Evolutionary conservation across 23 tunicate species (phyloP), one percentile per base, ranked within the genome.

Genomic region (Styela plicata): DNA sequence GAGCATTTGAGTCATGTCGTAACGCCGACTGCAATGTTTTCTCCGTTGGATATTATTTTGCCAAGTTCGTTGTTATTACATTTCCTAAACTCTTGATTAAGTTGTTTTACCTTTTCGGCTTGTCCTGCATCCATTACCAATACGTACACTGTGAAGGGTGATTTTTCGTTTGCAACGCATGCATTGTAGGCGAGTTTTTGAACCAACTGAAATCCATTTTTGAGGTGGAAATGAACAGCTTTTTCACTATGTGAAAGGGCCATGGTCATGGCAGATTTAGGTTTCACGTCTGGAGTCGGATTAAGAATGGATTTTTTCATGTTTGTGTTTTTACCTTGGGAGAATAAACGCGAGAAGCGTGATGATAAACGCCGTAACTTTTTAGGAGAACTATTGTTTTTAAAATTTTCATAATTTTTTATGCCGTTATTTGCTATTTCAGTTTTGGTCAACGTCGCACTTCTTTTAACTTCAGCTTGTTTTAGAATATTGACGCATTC

Each of bases 181-280:
- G 7, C 13, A 44, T 44, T 44, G 13, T 44, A 44, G 13, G 13
- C 57, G 10, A 44, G 13, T 44, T 44, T 44, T 44, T 44, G 10
- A 13, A 13, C 77, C 7, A 71, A 34, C 3, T 29, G 77, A 21
- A 71, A 32, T 27, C 77, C 77, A 32, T 71, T 71, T 71, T 71
- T 71, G 7, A 28, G 35, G 29, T 71, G 77, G 29, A 71, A 71
- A 28, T 36, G 77, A 31, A 71, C 77, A 3, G 77, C 77, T 20
- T 34, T 71, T 31, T 34, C 36, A 17, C 77, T 71, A 34, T 71
- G 77, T 3, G 36, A 28, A 18, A 71, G 36, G 5, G 29, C 77
- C 20, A 71, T 28, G 5, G 34, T 3, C 3, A 34, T 71, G 5
- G 77, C 36, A 24, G 70, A 27, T 66, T 10, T 24, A 7, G 70